phyloP scores from a whole-genome alignment of 2,797 vertebrate species.

The Onychomys torridus region DNA sequence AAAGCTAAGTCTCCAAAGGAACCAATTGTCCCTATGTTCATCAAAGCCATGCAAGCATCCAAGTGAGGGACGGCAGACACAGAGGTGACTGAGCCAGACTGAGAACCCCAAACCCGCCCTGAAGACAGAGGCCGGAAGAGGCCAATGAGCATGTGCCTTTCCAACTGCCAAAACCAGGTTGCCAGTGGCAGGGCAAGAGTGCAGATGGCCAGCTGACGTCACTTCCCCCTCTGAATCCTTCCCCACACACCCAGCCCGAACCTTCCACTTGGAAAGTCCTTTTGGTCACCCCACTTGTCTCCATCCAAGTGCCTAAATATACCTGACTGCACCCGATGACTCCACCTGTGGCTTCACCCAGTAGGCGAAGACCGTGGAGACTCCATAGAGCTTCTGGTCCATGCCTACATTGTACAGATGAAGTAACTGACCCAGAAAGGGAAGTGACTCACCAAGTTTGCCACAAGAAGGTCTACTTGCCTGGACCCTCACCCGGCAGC shows the following conservation, averaged over 20 bases:
- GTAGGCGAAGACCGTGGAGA: background rate
- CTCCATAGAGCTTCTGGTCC: background rate
- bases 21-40: too few relatives aligned
- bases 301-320: background rate
- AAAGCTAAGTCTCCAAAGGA: background rate
- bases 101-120: background rate
- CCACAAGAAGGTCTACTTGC: background rate
- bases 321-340: background rate
- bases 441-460: background rate
- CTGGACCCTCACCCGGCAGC: background rate
- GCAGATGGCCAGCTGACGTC: background rate
- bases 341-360: background rate
- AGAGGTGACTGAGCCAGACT: background rate
- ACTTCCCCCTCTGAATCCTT: background rate
- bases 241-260: background rate
- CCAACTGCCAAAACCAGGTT: too few relatives aligned
- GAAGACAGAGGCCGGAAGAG: background rate
- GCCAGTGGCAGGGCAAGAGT: background rate
- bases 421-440: background rate
- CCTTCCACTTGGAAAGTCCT: background rate
- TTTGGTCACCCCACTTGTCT: background rate
- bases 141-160: background rate
- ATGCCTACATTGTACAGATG: background rate
- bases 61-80: background rate
- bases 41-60: fast-evolving